A percentile compares a stretch with the other conserved stretches of the same genome.
These are phyloP conservation scores for Bombyx mandarina DNA, from an alignment of 1,140 invertebrate genomes.

Conservation along the genomic window DNA sequence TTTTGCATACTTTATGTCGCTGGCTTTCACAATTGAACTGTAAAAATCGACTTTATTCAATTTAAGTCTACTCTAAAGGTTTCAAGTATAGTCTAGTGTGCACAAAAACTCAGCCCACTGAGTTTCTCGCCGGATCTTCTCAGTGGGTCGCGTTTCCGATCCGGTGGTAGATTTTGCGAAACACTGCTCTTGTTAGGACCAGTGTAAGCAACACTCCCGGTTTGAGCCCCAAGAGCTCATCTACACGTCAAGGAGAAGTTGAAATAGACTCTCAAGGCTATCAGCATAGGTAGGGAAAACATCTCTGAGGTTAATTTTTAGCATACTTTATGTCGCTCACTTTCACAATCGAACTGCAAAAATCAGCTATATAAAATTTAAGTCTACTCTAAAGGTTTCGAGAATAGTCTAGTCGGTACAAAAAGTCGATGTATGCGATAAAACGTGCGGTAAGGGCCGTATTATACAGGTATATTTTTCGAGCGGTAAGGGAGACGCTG, in stretches of 20 bases:
- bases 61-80: slow-evolving; percentile 18
- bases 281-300: slow-evolving; percentile 14
- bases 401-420: slow-evolving; percentile 27
- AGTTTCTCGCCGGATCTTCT: too few species aligned
- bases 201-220: too few species aligned
- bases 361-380: not conserved
- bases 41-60: not conserved
- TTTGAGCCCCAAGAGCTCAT: too few species aligned
- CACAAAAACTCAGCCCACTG: too few species aligned
- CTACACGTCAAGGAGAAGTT: too few species aligned
- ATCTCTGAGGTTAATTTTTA: slow-evolving; percentile 12
- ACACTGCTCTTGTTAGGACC: too few species aligned
- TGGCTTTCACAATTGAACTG: not conserved
- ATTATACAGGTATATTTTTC: not conserved
- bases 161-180: too few species aligned
- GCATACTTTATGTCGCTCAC: slow-evolving; percentile 14
- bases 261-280: too few species aligned
- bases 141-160: too few species aligned
- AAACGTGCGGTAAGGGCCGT: slow-evolving; percentile 32
- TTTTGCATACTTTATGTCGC: slow-evolving; percentile 20
- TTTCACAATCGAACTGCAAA: not conserved
- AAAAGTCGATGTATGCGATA: slow-evolving; percentile 35
- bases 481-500: not conserved
- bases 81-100: slow-evolving; percentile 16
- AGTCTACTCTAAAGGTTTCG: slow-evolving; percentile 22